Evolutionary conservation across 1,140 invertebrate genomes (phyloP), one percentile per base, ranked within the genome.

Genomic region (Coenobita brevimanus): DNA sequence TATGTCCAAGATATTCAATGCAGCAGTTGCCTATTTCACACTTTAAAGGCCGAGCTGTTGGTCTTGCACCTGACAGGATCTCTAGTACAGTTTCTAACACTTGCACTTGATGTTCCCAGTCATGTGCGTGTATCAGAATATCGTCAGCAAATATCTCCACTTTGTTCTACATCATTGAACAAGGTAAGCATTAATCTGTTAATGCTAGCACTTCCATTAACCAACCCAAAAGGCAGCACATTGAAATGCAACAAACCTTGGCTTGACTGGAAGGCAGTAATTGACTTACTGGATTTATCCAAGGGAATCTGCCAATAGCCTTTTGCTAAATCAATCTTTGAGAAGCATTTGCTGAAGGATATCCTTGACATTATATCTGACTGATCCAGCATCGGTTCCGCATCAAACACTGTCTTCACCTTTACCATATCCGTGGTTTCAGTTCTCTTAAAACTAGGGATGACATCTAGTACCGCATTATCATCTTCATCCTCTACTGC

Each of bases 71-170:
- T n/a, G n/a, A n/a, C n/a, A n/a, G n/a, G n/a, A n/a, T n/a, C 46
- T 50, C 46, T 17, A 8, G 46, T 8, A 50, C 46, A 8, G 6
- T 50, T 8, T 6, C 17, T 50, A 50, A 17, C 46, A 50, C 6
- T 17, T 50, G 6, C n/a, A 67, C 30, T 6, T 67, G 62, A 24
- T 24, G 4, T 6, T 67, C n/a, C 62, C 62, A 67, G 62, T 33
- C 30, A 67, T 67, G 6, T 6, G 62, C n/a, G 30, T n/a, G n/a
- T n/a, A n/a, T 67, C n/a, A 67, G n/a, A 24, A 67, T 67, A 24
- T 67, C 62, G n/a, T 67, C 62, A 6, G 4, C n/a, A 67, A 67
- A 67, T 33, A n/a, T 67, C n/a, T 67, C 62, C n/a, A 67, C 62
- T 4, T 67, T 67, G 8, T n/a, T 6, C 6, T 17, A 50, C 6